Evolutionary conservation across 2,797 vertebrate species (phyloP), one percentile per base, ranked within the genome.

Genomic region (Ctenosaura bakeri): DNA sequence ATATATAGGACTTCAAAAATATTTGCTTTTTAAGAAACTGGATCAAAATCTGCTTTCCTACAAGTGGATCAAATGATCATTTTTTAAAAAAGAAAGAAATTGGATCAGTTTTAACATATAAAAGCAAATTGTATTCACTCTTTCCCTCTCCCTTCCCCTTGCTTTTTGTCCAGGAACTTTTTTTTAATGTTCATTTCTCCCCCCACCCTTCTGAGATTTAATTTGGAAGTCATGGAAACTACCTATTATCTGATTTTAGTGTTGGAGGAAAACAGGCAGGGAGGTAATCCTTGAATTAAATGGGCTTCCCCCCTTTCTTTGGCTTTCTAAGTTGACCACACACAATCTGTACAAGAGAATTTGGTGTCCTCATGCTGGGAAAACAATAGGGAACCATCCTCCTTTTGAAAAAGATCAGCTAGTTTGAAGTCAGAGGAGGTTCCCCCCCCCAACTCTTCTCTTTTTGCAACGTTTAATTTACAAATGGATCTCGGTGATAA

Each of bases 251-350:
- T 98, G 98, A 98, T 98, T 87, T 98, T 99, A 98, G 98, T 97
- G 97, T 97, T 98, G 97, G 97, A 97, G 97, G 98, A 98, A 99
- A 98, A 98, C 98, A 98, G 97, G 98, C 98, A 98, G 98, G 98
- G 98, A 98, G 98, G 98, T 99, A 99, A 99, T 99, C 99, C 98
- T 98, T 99, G 99, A 99, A 99, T 99, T 99, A 98, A 99, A 98
- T 98, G 98, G 98, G 78, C 78, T 79, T 3, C 12, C 14, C 80
- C 38, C 78, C 56, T 29, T 96, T 95, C 88, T 96, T 95, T 96
- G 96, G 98, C 97, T 97, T 98, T 98, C 97, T 95, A 97, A 98
- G 98, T 98, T 99, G 99, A 99, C 98, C 98, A 98, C 98, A 98
- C 98, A 98, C 98, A 98, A 98, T 98, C 97, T 98, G 98, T 97